phyloP scores from a whole-genome alignment of 2,113 vertebrate species.

The Percina caprodes region DNA sequence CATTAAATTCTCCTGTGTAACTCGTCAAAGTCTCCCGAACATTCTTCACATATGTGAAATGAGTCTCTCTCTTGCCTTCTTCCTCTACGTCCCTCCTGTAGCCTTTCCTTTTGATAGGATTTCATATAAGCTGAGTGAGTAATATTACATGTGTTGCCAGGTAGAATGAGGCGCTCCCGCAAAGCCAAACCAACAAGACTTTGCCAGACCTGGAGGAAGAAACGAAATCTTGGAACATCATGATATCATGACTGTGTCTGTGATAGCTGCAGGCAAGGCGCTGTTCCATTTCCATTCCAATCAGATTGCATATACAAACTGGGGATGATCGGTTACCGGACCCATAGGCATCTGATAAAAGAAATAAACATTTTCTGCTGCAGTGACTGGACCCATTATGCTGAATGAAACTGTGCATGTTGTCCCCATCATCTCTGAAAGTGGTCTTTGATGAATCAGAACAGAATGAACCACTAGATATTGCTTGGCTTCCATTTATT shows the following conservation, averaged over 20 bases:
- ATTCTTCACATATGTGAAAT: too few species aligned
- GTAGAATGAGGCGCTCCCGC: constrained; percentile 22
- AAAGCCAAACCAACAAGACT: constrained; percentile 28
- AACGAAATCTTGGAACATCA: constrained; percentile 11
- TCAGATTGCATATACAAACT: constrained; percentile 40
- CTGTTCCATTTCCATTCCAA: constrained; percentile 32
- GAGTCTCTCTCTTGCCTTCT: background rate
- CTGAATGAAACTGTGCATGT: constrained; percentile 21
- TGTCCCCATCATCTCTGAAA: constrained; percentile 34
- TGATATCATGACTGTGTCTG: constrained; percentile 38
- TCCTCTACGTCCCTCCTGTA: constrained; percentile 4
- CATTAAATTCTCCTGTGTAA: too few species aligned
- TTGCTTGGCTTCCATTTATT: constrained; percentile 49
- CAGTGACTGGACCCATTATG: constrained; percentile 6
- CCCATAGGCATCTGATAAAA: constrained; percentile 35
- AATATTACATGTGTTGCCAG: constrained; percentile 55
- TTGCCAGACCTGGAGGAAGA: constrained; percentile 30
- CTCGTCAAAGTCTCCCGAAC: too few species aligned
- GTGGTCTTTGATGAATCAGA: constrained; percentile 59
- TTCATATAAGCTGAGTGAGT: constrained; percentile 41
- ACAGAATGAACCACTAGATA: constrained; percentile 53
- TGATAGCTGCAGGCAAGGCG: constrained; percentile 23
- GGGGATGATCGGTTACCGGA: constrained; percentile 34
- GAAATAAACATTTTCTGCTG: constrained; percentile 40
- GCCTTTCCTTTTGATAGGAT: constrained; percentile 49